Evolutionary conservation across 2,113 vertebrate genomes (phyloP).

Genomic region (Addax nasomaculatus): DNA sequence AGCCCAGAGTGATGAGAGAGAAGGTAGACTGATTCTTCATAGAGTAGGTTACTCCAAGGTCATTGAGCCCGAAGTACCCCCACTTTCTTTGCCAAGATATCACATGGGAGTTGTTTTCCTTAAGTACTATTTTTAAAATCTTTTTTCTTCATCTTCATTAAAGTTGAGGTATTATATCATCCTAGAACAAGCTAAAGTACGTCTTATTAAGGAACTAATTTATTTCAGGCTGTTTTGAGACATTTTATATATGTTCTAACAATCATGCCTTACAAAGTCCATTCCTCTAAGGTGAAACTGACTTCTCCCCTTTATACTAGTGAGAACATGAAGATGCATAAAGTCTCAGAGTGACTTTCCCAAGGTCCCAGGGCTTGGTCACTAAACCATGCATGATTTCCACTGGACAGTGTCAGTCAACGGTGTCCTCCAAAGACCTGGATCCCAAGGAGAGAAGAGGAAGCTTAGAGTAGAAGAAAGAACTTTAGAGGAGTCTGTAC

Average conservation of each 20-base stretch:
- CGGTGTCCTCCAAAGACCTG: neutral
- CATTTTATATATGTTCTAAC: neutral
- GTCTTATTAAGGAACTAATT: neutral
- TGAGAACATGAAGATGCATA: neutral
- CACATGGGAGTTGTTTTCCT: neutral
- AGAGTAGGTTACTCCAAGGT: neutral
- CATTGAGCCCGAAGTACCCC: neutral
- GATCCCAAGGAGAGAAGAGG: neutral
- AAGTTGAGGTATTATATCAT: neutral
- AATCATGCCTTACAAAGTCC: neutral
- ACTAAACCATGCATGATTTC: neutral
- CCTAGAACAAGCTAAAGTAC: neutral
- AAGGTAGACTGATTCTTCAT: rapidly evolving
- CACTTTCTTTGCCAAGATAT: neutral
- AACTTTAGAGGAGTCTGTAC: neutral
- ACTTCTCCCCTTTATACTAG: neutral
- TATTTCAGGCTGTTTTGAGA: neutral
- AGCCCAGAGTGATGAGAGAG: neutral
- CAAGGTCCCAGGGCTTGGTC: neutral
- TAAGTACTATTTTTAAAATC: neutral
- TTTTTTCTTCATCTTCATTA: neutral
- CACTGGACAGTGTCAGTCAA: neutral
- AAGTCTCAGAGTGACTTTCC: neutral
- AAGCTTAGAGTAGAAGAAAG: neutral
- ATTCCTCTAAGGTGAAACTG: neutral